Base-by-base conservation (phyloP, 2,888 invertebrate species). In the Ormyrus labotus region DNA sequence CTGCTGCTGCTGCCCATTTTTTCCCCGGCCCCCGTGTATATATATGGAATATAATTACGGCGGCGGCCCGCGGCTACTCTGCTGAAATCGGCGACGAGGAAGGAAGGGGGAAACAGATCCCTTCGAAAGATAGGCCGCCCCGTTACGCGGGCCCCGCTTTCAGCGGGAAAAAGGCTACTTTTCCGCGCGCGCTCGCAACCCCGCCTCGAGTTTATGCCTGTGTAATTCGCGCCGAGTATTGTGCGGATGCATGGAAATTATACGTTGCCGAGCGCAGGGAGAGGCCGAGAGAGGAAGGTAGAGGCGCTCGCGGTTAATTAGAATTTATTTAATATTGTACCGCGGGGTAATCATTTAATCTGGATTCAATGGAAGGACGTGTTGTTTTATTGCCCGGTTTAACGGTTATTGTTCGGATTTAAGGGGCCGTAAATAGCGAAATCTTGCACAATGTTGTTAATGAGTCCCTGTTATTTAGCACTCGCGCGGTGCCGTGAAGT, bases 41-140 rank as follows among this genome's bases (percentile, higher is more conserved):
- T 47, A 68, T 68, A 57, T n/a, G 68, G 19, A 75, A 75, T 68
- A 75, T 75, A 75, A 75, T 75, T 75, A 68, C 48, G 55, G 73
- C 57, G 65, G 57, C 72, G 9, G 55, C 71, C n/a, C 48, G 71
- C 71, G 51, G 48, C 19, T 11, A 34, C 34, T 34, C 34, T 4
- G 34, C 34, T 34, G 34, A 34, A 34, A 34, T 34, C 34, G 34
- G 34, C 34, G 34, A 34, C 19, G 9, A 11, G 34, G 65, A 34
- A 34, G 34, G 19, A n/a, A 6, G n/a, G 34, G 19, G 65, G 50
- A 34, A 34, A 34, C 34, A 47, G 70, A 71, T 71, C 71, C 71
- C 61, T 71, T 71, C 51, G 51, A 11, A 7, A 53, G 64, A 64
- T 73, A 73, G 63, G 45, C 70, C 50, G 60, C 13, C 19, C 71